phyloP scores from a whole-genome alignment of 2,113 vertebrate species.

The Aythya baeri region DNA sequence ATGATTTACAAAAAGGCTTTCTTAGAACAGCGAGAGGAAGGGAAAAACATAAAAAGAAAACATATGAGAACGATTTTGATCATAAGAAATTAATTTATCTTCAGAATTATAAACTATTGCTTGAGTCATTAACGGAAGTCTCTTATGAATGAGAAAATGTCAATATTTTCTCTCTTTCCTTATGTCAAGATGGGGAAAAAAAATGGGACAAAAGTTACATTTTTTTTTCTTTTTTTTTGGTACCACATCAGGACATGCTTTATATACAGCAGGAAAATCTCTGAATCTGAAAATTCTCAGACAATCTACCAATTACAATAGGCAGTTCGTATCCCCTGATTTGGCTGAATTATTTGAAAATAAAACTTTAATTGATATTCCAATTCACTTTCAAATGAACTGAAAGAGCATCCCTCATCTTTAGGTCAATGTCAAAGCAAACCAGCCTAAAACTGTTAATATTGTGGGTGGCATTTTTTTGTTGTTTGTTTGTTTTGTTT shows the following conservation, averaged over 20 bases:
- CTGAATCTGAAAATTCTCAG: not conserved
- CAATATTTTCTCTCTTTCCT: not conserved
- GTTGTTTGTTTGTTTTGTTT: not conserved
- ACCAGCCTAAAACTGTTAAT: not conserved
- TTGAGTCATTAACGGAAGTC: not conserved
- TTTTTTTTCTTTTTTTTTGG: accelerated
- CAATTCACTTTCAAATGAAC: not conserved
- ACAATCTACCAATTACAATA: not conserved
- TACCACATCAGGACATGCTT: not conserved
- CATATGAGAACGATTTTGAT: not conserved
- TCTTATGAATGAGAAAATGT: not conserved
- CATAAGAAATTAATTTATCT: not conserved
- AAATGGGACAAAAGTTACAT: not conserved
- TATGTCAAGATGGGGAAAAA: not conserved
- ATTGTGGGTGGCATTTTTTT: not conserved
- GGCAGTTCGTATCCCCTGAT: not conserved
- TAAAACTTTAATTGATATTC: not conserved
- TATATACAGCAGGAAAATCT: not conserved
- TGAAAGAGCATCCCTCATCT: not conserved
- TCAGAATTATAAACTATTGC: not conserved
- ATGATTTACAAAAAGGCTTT: not conserved
- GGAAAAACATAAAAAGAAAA: not conserved
- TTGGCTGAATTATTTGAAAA: not conserved
- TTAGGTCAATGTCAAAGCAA: not conserved
- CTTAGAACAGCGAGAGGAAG: not conserved